A percentile compares a stretch with the other conserved stretches of the same genome.
phyloP scores from a whole-genome alignment of 2,797 vertebrate species.

The Manis pentadactyla region DNA sequence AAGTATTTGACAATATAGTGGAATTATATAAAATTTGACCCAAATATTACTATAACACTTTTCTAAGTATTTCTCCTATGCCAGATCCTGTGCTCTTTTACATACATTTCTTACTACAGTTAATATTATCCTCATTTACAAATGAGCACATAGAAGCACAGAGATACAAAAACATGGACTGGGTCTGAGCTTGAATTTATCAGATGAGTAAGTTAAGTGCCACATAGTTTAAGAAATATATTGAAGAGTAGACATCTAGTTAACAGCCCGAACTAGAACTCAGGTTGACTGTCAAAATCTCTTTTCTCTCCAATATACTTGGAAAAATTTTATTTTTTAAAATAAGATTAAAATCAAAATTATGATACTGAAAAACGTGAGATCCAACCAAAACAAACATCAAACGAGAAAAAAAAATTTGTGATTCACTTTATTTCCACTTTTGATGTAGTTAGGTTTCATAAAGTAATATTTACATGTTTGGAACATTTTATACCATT shows the following conservation, averaged over 20 bases:
- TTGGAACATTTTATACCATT: not conserved
- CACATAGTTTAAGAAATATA: not conserved
- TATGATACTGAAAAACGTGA: not conserved
- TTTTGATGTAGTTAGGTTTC: not conserved
- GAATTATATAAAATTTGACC: not conserved
- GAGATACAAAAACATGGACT: not conserved
- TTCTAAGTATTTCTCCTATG: not conserved
- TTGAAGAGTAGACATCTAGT: not conserved
- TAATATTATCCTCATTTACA: not conserved
- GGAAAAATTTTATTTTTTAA: not conserved
- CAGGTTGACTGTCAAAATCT: not conserved
- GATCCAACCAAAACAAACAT: not conserved
- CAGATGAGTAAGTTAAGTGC: not conserved
- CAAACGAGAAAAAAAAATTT: not conserved
- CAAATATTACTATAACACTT: not conserved
- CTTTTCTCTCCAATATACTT: not conserved
- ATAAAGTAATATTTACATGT: not conserved
- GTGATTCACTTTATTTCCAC: not conserved
- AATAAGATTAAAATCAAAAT: not conserved
- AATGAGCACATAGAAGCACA: not conserved
- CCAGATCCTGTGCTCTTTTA: not conserved
- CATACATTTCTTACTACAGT: not conserved
- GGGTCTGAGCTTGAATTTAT: not conserved
- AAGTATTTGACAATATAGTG: not conserved
- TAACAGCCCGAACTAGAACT: not conserved